phyloP scores from a whole-genome alignment of 2,797 vertebrate genomes.

The Xiphophorus birchmanni region DNA sequence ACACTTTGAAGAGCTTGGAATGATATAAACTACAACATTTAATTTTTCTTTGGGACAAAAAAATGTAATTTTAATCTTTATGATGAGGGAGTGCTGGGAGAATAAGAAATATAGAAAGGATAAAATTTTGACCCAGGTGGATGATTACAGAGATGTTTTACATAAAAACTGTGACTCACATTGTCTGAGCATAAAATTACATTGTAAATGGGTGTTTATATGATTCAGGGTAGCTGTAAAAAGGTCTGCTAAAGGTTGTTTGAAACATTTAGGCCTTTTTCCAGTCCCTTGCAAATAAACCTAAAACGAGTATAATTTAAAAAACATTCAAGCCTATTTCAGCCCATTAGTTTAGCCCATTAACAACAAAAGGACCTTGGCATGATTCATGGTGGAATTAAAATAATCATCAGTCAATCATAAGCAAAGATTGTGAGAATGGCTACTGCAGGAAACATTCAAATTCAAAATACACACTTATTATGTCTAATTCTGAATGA shows the following conservation, averaged over 20 bases:
- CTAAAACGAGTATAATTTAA: slow-evolving; percentile 11
- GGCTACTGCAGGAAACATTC: slow-evolving; percentile 17
- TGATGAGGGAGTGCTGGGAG: background rate
- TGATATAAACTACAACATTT: background rate
- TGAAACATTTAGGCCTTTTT: slow-evolving; percentile 23
- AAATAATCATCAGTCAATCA: slow-evolving; percentile 28
- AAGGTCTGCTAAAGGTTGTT: slow-evolving; percentile 31
- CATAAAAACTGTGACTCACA: slow-evolving; percentile 5
- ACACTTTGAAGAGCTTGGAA: background rate
- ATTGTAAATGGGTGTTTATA: slow-evolving; percentile 22
- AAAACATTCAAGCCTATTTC: slow-evolving; percentile 13
- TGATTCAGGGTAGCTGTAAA: slow-evolving; percentile 12
- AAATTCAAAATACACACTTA: slow-evolving; percentile 21
- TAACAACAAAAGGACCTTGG: slow-evolving; percentile 28
- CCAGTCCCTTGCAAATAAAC: slow-evolving; percentile 11
- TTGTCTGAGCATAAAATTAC: slow-evolving; percentile 5
- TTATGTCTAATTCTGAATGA: slow-evolving; percentile 6
- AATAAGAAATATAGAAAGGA: background rate
- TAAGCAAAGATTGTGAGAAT: slow-evolving; percentile 19
- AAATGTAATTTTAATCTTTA: no score
- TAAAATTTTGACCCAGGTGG: slow-evolving; percentile 6
- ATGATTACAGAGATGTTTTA: slow-evolving; percentile 6
- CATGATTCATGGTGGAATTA: slow-evolving; percentile 14
- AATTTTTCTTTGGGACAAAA: background rate
- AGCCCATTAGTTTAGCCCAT: slow-evolving; percentile 23